These are phyloP conservation scores for Cryptoblepharus egeriae DNA, from an alignment of 2,797 vertebrate species.

Conservation along the genomic window DNA sequence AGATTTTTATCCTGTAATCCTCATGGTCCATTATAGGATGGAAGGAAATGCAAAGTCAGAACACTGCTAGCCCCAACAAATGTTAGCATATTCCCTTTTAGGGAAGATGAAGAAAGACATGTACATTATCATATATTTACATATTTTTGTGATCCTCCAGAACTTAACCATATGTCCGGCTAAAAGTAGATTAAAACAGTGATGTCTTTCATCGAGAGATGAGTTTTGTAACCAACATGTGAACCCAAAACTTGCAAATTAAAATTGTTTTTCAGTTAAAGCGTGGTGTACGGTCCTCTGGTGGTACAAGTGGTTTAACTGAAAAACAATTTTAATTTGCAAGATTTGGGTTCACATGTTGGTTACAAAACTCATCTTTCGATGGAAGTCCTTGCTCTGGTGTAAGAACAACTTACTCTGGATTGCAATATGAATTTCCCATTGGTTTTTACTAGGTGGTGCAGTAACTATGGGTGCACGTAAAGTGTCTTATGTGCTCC, in stretches of 20 bases:
- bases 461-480: no score
- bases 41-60: constrained; percentile 26
- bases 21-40: constrained; percentile 28
- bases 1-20: constrained; percentile 24
- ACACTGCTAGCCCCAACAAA: constrained; percentile 39
- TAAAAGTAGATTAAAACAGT: background rate
- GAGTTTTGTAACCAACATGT: background rate
- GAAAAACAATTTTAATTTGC: background rate
- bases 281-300: no score
- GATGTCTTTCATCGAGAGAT: background rate
- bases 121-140: background rate
- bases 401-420: no score
- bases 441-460: no score
- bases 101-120: constrained; percentile 24
- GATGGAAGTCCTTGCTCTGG: no score
- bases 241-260: background rate
- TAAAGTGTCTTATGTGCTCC: no score
- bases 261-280: background rate
- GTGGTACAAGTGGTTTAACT: no score
- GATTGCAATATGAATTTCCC: no score
- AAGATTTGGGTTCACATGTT: background rate
- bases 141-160: constrained; percentile 17
- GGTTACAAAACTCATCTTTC: background rate
- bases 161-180: background rate
- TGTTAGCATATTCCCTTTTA: constrained; percentile 45